These are phyloP conservation scores for Eilema griseolum DNA, from an alignment of 2,888 invertebrate species.

Conservation along the genomic window DNA sequence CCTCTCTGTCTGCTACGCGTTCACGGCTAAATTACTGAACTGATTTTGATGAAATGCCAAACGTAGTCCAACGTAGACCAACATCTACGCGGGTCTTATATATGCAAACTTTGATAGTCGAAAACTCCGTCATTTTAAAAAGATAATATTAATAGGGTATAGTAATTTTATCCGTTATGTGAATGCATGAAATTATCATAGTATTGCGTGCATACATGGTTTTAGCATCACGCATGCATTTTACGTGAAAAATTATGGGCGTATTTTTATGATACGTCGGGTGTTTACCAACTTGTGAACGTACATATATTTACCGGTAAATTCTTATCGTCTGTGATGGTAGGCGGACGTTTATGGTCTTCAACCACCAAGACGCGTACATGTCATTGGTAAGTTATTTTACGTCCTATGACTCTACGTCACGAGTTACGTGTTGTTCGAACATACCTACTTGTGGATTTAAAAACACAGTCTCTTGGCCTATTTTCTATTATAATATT, in stretches of 20 bases:
- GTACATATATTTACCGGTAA: conserved; percentile 55
- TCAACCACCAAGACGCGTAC: conserved; percentile 36
- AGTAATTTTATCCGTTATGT: conserved; percentile 14
- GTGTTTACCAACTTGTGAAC: conserved; percentile 44
- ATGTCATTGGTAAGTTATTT: conserved; percentile 48
- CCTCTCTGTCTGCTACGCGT: neutral
- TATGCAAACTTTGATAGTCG: too few relatives aligned
- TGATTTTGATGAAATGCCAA: too few relatives aligned
- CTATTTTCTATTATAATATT: too few relatives aligned
- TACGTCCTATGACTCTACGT: conserved; percentile 51
- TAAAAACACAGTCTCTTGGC: too few relatives aligned
- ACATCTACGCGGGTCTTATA: too few relatives aligned
- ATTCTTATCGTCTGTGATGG: conserved; percentile 55
- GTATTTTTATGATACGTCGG: conserved; percentile 42
- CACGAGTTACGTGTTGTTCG: neutral
- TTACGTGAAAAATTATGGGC: conserved; percentile 36
- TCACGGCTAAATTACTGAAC: too few relatives aligned
- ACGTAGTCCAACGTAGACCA: too few relatives aligned
- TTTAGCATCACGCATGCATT: conserved; percentile 22
- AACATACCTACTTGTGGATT: neutral
- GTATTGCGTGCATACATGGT: conserved; percentile 35
- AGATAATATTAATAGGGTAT: neutral
- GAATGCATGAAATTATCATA: conserved; percentile 13
- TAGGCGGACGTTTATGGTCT: conserved; percentile 54
- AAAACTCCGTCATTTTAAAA: neutral